Percentiles rank a stretch among this genome's conserved stretches.
Conservation (phyloP, 2,888 invertebrate genomes). For the Lasius fuliginosus region DNA sequence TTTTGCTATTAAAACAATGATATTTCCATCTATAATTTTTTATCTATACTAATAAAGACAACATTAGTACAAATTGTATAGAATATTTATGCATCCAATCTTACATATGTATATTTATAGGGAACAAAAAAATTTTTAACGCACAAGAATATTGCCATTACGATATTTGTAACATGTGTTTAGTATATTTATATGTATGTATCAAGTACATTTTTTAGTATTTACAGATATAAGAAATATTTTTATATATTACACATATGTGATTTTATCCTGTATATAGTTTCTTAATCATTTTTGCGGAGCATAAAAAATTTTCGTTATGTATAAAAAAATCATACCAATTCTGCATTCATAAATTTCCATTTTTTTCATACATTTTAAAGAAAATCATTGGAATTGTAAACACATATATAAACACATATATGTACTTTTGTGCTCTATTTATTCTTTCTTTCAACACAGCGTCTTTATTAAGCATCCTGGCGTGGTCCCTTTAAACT, state of each 20-base stretch:
- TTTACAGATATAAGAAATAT: too few relatives aligned
- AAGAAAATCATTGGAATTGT: background rate
- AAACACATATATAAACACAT: background rate
- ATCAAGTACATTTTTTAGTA: too few relatives aligned
- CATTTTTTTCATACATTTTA: background rate
- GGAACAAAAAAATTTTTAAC: too few relatives aligned
- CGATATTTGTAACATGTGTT: too few relatives aligned
- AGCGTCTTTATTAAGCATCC: slow-evolving; percentile 65
- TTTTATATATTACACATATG: too few relatives aligned
- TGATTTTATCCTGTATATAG: background rate
- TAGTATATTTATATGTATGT: too few relatives aligned
- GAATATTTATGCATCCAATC: background rate
- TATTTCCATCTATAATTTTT: too few relatives aligned
- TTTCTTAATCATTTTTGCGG: background rate
- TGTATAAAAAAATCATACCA: background rate
- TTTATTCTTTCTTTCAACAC: slow-evolving; percentile 7
- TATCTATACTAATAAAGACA: background rate
- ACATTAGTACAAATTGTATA: background rate
- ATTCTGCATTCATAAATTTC: background rate
- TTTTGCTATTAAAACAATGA: background rate
- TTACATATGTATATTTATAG: too few relatives aligned
- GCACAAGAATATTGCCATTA: too few relatives aligned
- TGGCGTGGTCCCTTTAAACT: slow-evolving; percentile 82
- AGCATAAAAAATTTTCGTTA: background rate
- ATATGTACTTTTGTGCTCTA: background rate